Conservation (phyloP, 2,888 invertebrate species). For the Nowickia ferox region DNA sequence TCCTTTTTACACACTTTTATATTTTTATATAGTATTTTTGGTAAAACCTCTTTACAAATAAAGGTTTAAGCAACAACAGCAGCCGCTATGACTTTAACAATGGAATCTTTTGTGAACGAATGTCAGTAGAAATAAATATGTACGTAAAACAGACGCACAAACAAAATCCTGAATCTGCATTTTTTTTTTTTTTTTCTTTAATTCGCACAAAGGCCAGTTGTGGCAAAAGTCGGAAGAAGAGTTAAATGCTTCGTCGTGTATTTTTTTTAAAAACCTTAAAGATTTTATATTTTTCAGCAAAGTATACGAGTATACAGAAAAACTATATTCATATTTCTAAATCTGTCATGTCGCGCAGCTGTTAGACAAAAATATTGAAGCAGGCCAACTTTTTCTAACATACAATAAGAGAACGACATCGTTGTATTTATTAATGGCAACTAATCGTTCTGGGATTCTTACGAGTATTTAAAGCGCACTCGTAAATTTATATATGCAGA, state of each 20-base stretch:
- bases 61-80: slow-evolving; percentile 56
- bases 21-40: slow-evolving; percentile 26
- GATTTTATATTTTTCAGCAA: not conserved
- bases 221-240: slow-evolving; percentile 43
- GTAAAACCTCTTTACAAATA: slow-evolving; percentile 64
- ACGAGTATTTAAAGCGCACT: too few relatives aligned
- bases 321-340: not conserved
- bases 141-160: not conserved
- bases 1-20: slow-evolving; percentile 22
- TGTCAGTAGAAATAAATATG: slow-evolving; percentile 11
- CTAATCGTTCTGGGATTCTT: not conserved
- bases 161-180: slow-evolving; percentile 54
- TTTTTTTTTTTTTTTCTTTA: slow-evolving; percentile 45
- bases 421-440: not conserved
- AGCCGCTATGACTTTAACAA: slow-evolving; percentile 27
- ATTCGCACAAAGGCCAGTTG: slow-evolving; percentile 21
- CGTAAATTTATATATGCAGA: too few relatives aligned
- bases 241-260: slow-evolving; percentile 7
- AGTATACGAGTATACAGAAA: not conserved
- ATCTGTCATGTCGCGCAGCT: slow-evolving; percentile 16
- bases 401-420: not conserved
- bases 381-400: not conserved
- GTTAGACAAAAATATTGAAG: slow-evolving; percentile 16
- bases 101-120: slow-evolving; percentile 35
- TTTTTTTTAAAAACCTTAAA: not conserved